Evolutionary conservation across 1,140 invertebrate species (phyloP).

Genomic region (Drosophila sp.): DNA sequence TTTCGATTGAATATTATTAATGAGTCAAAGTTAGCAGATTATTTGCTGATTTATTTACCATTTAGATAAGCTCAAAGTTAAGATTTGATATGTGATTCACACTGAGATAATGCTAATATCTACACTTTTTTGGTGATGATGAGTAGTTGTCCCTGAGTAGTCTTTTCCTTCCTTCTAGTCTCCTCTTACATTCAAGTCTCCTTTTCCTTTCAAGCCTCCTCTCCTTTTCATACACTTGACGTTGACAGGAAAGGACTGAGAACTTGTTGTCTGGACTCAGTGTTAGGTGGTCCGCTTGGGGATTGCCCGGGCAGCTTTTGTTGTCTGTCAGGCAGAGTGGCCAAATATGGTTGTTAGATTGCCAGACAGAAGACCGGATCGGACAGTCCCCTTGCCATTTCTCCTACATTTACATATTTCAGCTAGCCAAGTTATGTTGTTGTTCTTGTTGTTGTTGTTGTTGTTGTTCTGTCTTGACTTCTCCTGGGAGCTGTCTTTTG

Average conservation of each 20-base stretch:
- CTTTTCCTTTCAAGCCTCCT: conserved; percentile 18
- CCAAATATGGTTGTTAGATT: conserved; percentile 82
- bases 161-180: conserved; percentile 17
- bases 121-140: not conserved
- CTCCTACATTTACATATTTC: conserved; percentile 73
- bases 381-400: not conserved
- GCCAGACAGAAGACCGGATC: conserved; percentile 39
- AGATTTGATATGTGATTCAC: not conserved
- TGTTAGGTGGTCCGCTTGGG: conserved; percentile 36
- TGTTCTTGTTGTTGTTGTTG: too few species aligned
- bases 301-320: conserved; percentile 58
- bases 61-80: not conserved
- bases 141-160: not conserved
- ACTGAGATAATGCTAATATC: not conserved
- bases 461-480: conserved; percentile 59
- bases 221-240: conserved; percentile 24
- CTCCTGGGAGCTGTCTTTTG: conserved; percentile 73
- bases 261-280: conserved; percentile 26
- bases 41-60: not conserved
- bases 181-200: not conserved
- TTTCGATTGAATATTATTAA: not conserved
- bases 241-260: conserved; percentile 36
- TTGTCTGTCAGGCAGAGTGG: conserved; percentile 79
- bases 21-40: not conserved
- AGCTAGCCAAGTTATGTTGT: conserved; percentile 51